These are phyloP conservation scores for Pristionchus exspectatus DNA, from an alignment of 2,888 invertebrate genomes.

Conservation along the genomic window DNA sequence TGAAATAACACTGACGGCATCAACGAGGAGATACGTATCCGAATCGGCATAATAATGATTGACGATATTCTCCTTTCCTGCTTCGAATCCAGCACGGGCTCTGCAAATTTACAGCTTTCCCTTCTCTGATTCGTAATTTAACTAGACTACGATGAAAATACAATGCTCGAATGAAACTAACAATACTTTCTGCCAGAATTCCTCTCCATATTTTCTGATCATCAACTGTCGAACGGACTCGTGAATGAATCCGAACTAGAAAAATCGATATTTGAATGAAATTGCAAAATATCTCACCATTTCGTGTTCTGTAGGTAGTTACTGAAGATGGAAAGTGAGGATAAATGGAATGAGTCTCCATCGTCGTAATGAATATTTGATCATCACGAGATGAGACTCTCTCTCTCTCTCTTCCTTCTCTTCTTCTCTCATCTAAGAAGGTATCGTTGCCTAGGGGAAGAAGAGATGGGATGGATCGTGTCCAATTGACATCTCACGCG, in stretches of 20 bases:
- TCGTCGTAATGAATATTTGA: constrained; percentile 33
- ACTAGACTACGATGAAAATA: not conserved
- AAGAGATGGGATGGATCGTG: not conserved
- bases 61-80: constrained; percentile 73
- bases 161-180: constrained; percentile 56
- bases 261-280: not conserved
- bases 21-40: constrained; percentile 70
- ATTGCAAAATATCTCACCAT: not conserved
- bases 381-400: constrained; percentile 27
- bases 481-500: not conserved
- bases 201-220: constrained; percentile 71
- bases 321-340: constrained; percentile 2
- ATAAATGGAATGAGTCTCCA: not conserved
- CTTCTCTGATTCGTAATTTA: not conserved
- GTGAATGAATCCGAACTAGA: constrained; percentile 75
- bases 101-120: constrained; percentile 59
- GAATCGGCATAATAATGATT: constrained; percentile 73
- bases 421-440: not conserved
- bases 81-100: constrained; percentile 69
- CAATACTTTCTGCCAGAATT: constrained; percentile 70
- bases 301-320: not conserved
- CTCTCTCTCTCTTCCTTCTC: not conserved
- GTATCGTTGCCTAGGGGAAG: constrained; percentile 21
- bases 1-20: constrained; percentile 64
- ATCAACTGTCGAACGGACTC: constrained; percentile 74